Base-by-base conservation (phyloP, 2,888 invertebrate genomes). In the Tetranychus piercei region DNA sequence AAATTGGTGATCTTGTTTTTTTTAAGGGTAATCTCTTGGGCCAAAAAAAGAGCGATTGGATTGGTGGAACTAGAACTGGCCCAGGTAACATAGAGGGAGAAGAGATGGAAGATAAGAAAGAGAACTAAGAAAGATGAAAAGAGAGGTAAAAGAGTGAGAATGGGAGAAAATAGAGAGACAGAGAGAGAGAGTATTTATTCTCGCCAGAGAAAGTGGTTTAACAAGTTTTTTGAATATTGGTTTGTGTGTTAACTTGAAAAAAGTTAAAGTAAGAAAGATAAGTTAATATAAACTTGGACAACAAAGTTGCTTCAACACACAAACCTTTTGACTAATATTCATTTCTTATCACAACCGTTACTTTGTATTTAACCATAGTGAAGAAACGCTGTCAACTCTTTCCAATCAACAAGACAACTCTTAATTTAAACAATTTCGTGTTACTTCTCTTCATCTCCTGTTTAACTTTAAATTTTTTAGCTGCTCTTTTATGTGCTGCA, bases 81-180 rank as follows among this genome's bases (percentile, higher is more conserved):
- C 34, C 34, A 55, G 15, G 55, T 55, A 55, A 55, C 55, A 55
- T 9, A 7, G 55, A 55, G 55, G 2, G 55, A 69, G 69, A 69
- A 69, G 69, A 23, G 44, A 43, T 18, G 15, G 44, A 9, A 23
- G 44, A 72, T 44, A 44, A 72, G 72, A 72, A 45, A 44, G 72
- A 20, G 34, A 44, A 72, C 5, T 15, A 45, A 45, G 43, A 72
- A 45, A 71, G 71, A 43, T 15, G 1, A 6, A 71, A 3, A 23
- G 23, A 22, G 18, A 71, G 9, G 71, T 9, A 43, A 34, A 20
- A 20, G 43, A 72, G 43, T 34, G 72, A 45, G 43, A 72, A 43
- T 15, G 43, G 34, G 72, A 72, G 23, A 34, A 20, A 72, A 15
- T 55, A 9, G 72, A 43, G 72, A 72, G 72, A n/a, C n/a, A 72